These are phyloP conservation scores for Melieria crassipennis DNA, from an alignment of 2,888 invertebrate genomes.

Conservation along the genomic window DNA sequence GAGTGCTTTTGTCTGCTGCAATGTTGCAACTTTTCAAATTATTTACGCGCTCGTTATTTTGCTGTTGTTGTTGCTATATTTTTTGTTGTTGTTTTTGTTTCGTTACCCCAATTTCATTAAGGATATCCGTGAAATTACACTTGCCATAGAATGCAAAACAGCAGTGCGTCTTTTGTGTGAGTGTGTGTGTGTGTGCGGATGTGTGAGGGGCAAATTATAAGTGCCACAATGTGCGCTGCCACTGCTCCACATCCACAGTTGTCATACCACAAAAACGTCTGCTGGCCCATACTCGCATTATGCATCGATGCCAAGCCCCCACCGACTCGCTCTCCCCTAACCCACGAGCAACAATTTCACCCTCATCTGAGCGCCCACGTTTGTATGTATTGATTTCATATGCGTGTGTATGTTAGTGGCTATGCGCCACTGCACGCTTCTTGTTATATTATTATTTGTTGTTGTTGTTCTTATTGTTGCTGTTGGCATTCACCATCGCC, in stretches of 20 bases:
- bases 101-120: conserved; percentile 60
- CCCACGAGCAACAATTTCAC: not conserved
- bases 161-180: too few species aligned
- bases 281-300: too few species aligned
- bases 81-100: conserved; percentile 14
- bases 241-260: not conserved
- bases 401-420: too few species aligned
- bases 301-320: not conserved
- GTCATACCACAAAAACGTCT: too few species aligned
- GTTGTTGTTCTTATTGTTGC: too few species aligned
- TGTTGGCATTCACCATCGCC: not conserved
- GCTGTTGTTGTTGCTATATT: not conserved
- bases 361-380: not conserved
- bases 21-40: too few species aligned
- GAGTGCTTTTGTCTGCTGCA: not conserved
- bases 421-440: too few species aligned
- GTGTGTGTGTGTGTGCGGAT: too few species aligned
- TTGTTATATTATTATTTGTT: too few species aligned
- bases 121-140: conserved; percentile 61
- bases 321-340: not conserved
- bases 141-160: not conserved
- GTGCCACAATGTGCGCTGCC: not conserved
- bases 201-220: not conserved
- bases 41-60: not conserved
- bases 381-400: too few species aligned